Base-by-base conservation (phyloP, 2,888 invertebrate genomes). In the Brachylomia viminalis region DNA sequence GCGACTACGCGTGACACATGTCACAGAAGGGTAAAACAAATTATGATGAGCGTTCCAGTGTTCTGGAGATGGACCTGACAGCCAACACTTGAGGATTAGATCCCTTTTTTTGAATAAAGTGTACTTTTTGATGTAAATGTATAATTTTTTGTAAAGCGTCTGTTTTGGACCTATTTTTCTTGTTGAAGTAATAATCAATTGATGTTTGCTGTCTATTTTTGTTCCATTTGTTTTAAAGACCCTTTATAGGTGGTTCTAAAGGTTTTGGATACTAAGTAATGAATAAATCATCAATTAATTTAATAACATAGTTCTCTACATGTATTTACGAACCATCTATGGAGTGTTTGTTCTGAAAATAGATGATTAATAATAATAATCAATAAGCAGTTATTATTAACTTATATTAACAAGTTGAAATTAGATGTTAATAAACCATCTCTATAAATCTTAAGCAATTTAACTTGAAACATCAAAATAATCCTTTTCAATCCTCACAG, bases 11-110 rank as follows among this genome's bases (percentile, higher is more conserved):
- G 20, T 81, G 86, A 78, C 87, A 85, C 17, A 62, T 86, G 84
- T 84, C 84, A 80, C 38, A 54, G 52, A 76, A 76, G 83, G 80
- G 77, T 80, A 61, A 80, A 87, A 87, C 80, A 87, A 88, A 84
- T 76, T 82, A 85, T 82, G 78, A 88, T 81, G 70, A 72, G 80
- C 69, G 77, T 83, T 84, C 61, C 13, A 69, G 64, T 52, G 23
- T 66, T 59, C 66, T 80, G 30, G 27, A 66, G 71, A 69, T 69
- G 56, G 61, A 75, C 68, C 52, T 61, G 82, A 75, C 80, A 80
- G 68, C 61, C 49, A 76, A 67, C 77, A 71, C 77, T 74, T 45
- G 54, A 49, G 70, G 54, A 58, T 82, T 75, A 80, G 75, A 72
- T 68, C 70, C 67, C 6, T 52, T 62, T 84, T 83, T 74, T 62